Evolutionary conservation across 2,113 vertebrate species (phyloP).

Genomic region (Passer montanus): DNA sequence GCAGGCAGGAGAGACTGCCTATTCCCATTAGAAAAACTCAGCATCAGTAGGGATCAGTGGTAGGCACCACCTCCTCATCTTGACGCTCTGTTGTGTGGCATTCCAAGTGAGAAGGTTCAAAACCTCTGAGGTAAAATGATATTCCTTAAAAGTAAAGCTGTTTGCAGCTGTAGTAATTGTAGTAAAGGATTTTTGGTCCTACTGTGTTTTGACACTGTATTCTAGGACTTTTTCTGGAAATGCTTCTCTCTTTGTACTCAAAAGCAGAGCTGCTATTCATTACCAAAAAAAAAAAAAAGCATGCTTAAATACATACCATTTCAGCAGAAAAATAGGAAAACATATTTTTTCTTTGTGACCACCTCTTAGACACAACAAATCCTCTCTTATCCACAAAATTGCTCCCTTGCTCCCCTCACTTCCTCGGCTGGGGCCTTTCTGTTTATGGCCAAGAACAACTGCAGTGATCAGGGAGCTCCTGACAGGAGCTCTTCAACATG

Average conservation of each 20-base stretch:
- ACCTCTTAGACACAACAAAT: constrained; percentile 22
- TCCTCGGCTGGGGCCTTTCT: not conserved
- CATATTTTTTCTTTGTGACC: not conserved
- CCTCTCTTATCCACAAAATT: not conserved
- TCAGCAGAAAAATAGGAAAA: constrained; percentile 24
- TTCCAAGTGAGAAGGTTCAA: not conserved
- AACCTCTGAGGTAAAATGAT: not conserved
- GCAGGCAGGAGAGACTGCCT: not conserved
- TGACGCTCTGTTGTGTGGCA: not conserved
- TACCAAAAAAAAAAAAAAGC: not conserved
- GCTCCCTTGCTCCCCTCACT: not conserved
- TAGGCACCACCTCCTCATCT: not conserved
- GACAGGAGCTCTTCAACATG: not conserved
- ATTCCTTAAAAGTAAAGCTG: not conserved
- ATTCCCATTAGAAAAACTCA: not conserved
- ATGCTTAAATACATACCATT: not conserved
- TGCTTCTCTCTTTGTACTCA: not conserved
- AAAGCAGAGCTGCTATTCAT: constrained; percentile 18
- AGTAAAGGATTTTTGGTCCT: not conserved
- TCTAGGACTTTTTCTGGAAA: not conserved
- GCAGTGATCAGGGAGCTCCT: not conserved
- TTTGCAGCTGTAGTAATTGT: not conserved
- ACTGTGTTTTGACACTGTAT: not conserved
- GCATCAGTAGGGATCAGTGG: not conserved
- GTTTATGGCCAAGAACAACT: not conserved